Conservation (phyloP, 2,113 vertebrate species). For the Cygnus buccinator region DNA sequence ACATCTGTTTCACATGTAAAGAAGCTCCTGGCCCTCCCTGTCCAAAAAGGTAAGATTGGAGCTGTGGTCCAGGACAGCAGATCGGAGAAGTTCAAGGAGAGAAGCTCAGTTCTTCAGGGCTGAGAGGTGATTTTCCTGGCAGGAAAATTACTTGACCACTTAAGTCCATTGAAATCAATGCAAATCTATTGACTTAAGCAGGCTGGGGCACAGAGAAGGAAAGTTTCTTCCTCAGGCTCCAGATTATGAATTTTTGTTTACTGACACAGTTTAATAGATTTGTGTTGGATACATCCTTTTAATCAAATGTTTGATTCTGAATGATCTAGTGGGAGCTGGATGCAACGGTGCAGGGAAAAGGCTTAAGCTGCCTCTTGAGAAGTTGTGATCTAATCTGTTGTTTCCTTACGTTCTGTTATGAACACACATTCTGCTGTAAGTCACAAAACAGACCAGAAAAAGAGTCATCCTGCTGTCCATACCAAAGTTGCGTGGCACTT, state of each 20-base stretch:
- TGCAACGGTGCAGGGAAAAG: not conserved
- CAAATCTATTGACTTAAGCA: not conserved
- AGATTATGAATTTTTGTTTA: not conserved
- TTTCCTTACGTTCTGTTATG: not conserved
- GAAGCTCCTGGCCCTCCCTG: not conserved
- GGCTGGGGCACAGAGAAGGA: not conserved
- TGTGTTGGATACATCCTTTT: not conserved
- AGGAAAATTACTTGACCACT: not conserved
- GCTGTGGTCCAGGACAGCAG: not conserved
- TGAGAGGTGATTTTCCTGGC: not conserved
- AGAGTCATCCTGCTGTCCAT: not conserved
- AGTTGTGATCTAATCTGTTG: not conserved
- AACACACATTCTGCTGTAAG: fast-evolving
- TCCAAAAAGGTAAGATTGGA: not conserved
- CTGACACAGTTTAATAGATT: not conserved
- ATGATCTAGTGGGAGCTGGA: not conserved
- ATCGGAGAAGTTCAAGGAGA: not conserved
- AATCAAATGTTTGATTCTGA: not conserved
- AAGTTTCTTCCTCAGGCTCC: not conserved
- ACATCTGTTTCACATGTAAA: not conserved
- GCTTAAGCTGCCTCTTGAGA: not conserved
- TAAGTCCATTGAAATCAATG: not conserved
- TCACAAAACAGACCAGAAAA: fast-evolving
- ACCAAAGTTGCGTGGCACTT: not conserved
- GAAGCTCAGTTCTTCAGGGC: not conserved